Evolutionary conservation across 2,113 vertebrate species (phyloP).

Genomic region (Polypterus senegalus): DNA sequence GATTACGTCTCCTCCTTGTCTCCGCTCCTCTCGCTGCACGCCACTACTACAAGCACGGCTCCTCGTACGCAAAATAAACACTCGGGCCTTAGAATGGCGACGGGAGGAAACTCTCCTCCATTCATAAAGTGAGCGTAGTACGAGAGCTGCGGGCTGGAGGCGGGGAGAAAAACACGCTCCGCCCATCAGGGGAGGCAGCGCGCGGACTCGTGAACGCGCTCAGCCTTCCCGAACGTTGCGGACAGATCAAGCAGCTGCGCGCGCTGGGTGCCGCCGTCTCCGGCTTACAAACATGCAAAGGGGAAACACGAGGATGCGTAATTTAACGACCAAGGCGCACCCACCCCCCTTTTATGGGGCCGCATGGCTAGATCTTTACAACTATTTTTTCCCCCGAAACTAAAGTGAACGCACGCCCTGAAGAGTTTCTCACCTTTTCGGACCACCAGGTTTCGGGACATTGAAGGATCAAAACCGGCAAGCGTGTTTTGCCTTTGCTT

Average conservation of each 20-base stretch:
- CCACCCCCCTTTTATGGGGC: constrained; percentile 14
- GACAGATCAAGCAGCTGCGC: constrained; percentile 2
- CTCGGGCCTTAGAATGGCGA: constrained; percentile 10
- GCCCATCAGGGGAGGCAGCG: neutral
- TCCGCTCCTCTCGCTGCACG: neutral
- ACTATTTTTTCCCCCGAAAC: constrained; percentile 13
- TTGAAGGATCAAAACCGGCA: too few relatives aligned
- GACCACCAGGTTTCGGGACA: too few relatives aligned
- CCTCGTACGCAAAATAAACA: constrained; percentile 12
- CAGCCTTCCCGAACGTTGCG: neutral
- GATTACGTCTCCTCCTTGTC: too few relatives aligned
- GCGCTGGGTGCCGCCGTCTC: too few relatives aligned
- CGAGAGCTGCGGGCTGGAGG: constrained; percentile 9
- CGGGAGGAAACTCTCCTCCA: constrained; percentile 31
- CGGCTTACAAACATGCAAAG: neutral
- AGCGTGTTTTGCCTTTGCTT: too few relatives aligned
- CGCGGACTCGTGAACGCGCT: neutral
- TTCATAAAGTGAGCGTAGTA: constrained; percentile 38
- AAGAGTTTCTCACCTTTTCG: too few relatives aligned
- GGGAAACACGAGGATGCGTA: constrained; percentile 33
- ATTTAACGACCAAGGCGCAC: constrained; percentile 28
- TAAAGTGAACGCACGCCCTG: constrained; percentile 6
- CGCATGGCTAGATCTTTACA: constrained; percentile 10
- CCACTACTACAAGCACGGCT: constrained; percentile 1
- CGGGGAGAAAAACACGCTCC: constrained; percentile 7